Percentiles rank a stretch among this genome's conserved stretches.
phyloP scores from a whole-genome alignment of 2,888 invertebrate genomes.

The Latrodectus hesperus region DNA sequence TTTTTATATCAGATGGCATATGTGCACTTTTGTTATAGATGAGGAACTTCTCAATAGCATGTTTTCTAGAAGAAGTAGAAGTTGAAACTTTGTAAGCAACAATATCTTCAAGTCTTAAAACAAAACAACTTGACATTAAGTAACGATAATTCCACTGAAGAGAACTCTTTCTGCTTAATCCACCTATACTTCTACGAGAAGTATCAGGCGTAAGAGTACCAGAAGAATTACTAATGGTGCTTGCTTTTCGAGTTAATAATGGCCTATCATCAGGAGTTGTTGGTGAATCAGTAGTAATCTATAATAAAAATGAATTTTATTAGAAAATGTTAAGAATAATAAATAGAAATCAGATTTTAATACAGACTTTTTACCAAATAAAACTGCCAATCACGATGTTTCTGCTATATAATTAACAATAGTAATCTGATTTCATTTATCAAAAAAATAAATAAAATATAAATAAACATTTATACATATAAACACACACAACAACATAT shows the following conservation, averaged over 20 bases:
- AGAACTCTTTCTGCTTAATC: slow-evolving; percentile 61
- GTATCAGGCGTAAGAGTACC: slow-evolving; percentile 60
- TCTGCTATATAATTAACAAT: no score
- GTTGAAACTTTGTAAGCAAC: slow-evolving; percentile 89
- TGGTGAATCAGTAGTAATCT: slow-evolving; percentile 43
- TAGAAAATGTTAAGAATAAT: no score
- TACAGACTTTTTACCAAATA: no score
- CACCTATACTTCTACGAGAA: slow-evolving; percentile 48
- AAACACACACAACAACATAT: no score
- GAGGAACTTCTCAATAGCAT: slow-evolving; percentile 72
- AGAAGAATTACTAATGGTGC: slow-evolving; percentile 59
- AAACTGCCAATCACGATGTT: no score
- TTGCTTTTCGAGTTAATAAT: slow-evolving; percentile 53
- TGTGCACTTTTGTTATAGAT: slow-evolving; percentile 76
- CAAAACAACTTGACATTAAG: slow-evolving; percentile 92
- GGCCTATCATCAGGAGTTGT: slow-evolving; percentile 60
- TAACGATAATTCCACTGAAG: slow-evolving; percentile 62
- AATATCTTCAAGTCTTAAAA: slow-evolving; percentile 93
- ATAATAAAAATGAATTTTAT: not conserved
- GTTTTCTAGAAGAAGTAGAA: slow-evolving; percentile 74
- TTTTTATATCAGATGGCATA: slow-evolving; percentile 90
- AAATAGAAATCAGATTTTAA: no score
- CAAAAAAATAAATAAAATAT: no score
- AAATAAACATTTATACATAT: no score
- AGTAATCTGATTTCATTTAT: no score